Conservation (phyloP, 2,113 vertebrate species). For the Onychostoma macrolepis region DNA sequence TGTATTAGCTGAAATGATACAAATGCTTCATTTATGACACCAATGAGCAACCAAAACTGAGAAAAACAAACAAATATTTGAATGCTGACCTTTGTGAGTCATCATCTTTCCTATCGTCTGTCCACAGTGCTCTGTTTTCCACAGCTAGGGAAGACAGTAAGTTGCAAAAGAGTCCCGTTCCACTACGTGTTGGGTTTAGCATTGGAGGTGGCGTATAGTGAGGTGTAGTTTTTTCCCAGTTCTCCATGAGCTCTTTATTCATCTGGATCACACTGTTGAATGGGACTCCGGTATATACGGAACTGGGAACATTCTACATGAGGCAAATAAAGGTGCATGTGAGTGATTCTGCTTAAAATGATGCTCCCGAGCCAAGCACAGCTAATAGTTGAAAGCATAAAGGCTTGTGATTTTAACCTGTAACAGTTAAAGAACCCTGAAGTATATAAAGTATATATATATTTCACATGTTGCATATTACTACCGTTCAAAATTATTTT, state of each 20-base stretch:
- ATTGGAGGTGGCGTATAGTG: slow-evolving; percentile 75
- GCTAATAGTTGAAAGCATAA: too few relatives aligned
- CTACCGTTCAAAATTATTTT: not conserved
- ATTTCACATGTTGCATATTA: too few relatives aligned
- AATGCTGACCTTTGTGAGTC: slow-evolving; percentile 33
- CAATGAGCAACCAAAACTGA: not conserved
- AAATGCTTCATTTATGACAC: not conserved
- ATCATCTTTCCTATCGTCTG: not conserved
- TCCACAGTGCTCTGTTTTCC: slow-evolving; percentile 37
- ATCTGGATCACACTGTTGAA: slow-evolving; percentile 74
- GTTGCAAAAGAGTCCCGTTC: slow-evolving; percentile 72
- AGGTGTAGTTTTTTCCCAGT: not conserved
- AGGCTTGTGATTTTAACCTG: too few relatives aligned
- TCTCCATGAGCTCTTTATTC: slow-evolving; percentile 36
- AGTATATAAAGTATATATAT: too few relatives aligned
- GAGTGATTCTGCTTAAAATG: not conserved
- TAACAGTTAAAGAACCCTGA: too few relatives aligned
- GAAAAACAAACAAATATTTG: slow-evolving; percentile 3
- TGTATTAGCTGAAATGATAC: too few relatives aligned
- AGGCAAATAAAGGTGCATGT: not conserved
- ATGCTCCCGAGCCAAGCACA: not conserved
- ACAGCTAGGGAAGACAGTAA: slow-evolving; percentile 48
- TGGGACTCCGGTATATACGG: slow-evolving; percentile 63
- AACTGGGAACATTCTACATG: slow-evolving; percentile 54
- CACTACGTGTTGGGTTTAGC: slow-evolving; percentile 74